Evolutionary conservation across 2,113 vertebrate species (phyloP), one percentile per base, ranked within the genome.

Genomic region (Ginglymostoma cirratum): DNA sequence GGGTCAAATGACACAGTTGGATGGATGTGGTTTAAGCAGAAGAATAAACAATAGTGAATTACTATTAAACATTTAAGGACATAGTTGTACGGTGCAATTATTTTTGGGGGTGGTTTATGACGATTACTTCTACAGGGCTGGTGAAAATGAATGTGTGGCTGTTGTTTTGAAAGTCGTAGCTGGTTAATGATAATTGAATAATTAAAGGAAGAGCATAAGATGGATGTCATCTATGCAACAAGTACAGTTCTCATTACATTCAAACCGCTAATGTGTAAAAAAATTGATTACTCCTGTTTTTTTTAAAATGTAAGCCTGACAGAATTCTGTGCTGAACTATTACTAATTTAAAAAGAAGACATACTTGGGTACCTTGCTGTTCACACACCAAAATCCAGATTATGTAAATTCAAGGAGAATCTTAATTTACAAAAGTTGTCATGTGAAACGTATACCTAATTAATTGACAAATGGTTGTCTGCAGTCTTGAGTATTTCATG

Each of bases 181-280:
- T 67, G 34, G 67, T 23, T n/a, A 93, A 86, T 86, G 83, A 94
- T 42, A 67, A 69, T 34, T 90, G 27, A 52, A 52, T 94, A 94
- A 42, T 67, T 67, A 69, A 94, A 38, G 12, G 27, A 65, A 94
- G 19, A 38, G 34, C 55, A 61, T 61, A 61, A 61, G 27, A 38
- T 23, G 90, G 90, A 23, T 67, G n/a, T 94, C 65, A 94, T 14
- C n/a, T 34, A 67, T 94, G 65, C 23, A n/a, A n/a, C 90, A 67
- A 94, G 65, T 94, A 42, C n/a, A 93, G 34, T 93, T 93, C 5
- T 34, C 34, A 93, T 93, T 94, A 94, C 65, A 94, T 94, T 94
- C n/a, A 65, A 94, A 94, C 14, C 38, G n/a, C 6, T 21, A 14
- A n/a, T 5, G 38, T 34, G 17, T 66, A 93, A 66, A 34, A 27